Conservation (phyloP, 92 coral and sea anemone species). For the Heteractis magnifica region DNA sequence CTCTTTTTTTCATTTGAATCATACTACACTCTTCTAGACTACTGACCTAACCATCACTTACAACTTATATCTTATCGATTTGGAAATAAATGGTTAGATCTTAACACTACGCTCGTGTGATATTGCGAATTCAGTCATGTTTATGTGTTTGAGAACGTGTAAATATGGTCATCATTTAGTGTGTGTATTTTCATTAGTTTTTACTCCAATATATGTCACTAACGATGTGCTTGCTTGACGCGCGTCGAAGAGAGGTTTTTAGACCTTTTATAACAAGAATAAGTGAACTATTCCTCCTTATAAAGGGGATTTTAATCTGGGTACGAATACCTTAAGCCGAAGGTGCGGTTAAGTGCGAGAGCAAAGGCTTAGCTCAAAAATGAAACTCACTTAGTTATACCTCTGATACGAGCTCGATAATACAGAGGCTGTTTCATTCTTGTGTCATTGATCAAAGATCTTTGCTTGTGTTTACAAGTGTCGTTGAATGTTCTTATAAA, state of each 20-base stretch:
- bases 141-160: background rate
- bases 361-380: background rate
- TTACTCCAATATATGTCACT: constrained; percentile 14
- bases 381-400: background rate
- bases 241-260: background rate
- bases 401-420: background rate
- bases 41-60: background rate
- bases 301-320: no score
- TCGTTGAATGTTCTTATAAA: constrained; percentile 11
- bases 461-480: constrained; percentile 11
- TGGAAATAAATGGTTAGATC: background rate
- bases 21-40: background rate
- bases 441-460: background rate
- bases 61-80: background rate
- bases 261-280: background rate
- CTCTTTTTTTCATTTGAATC: background rate
- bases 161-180: background rate
- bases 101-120: background rate
- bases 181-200: background rate
- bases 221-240: background rate
- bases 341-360: constrained; percentile 4
- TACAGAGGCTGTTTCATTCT: background rate
- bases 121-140: background rate
- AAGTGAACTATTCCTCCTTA: background rate
- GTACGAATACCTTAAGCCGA: background rate